Percentiles rank a stretch among this genome's conserved stretches.
These are phyloP conservation scores for Hippocampus guttulatus DNA, from an alignment of 2,113 vertebrate species.

Conservation along the genomic window DNA sequence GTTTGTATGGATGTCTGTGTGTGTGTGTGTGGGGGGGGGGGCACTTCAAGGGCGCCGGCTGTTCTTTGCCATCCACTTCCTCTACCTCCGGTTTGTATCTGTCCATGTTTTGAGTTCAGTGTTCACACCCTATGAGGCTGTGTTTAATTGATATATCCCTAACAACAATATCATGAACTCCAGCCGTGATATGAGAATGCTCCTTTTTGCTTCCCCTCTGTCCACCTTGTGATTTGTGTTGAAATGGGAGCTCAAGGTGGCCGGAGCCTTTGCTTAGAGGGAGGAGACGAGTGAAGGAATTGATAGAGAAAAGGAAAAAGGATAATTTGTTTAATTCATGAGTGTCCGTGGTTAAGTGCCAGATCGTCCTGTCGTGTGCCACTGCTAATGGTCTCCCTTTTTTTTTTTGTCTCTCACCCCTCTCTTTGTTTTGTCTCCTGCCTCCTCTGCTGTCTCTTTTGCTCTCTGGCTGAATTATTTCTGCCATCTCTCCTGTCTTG, in stretches of 20 bases:
- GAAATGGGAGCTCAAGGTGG: conserved; percentile 44
- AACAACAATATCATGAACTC: conserved; percentile 71
- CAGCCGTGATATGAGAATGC: conserved; percentile 55
- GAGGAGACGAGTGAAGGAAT: conserved; percentile 43
- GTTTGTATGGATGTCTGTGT: conserved; percentile 35
- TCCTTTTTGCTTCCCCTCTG: conserved; percentile 36
- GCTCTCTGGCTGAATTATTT: conserved; percentile 49
- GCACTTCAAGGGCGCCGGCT: conserved; percentile 63
- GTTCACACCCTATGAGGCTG: conserved; percentile 66
- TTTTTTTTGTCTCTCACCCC: conserved; percentile 13
- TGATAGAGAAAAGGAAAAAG: conserved; percentile 63
- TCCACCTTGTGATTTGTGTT: conserved; percentile 46
- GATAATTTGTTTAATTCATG: conserved; percentile 74
- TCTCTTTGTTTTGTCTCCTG: conserved; percentile 46
- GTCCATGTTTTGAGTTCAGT: conserved; percentile 60
- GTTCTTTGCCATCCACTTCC: conserved; percentile 52
- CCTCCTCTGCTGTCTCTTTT: conserved; percentile 45
- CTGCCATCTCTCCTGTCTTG: conserved; percentile 36
- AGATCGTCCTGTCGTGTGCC: conserved; percentile 57
- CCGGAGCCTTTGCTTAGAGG: conserved; percentile 39
- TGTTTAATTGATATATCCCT: conserved; percentile 66
- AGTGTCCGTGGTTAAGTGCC: conserved; percentile 66
- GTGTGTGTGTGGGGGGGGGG: conserved; percentile 1
- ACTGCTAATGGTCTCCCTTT: conserved; percentile 51
- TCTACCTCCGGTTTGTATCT: conserved; percentile 45